A percentile compares a stretch with the other conserved stretches of the same genome.
phyloP scores from a whole-genome alignment of 2,113 vertebrate species.

The Nestor notabilis region DNA sequence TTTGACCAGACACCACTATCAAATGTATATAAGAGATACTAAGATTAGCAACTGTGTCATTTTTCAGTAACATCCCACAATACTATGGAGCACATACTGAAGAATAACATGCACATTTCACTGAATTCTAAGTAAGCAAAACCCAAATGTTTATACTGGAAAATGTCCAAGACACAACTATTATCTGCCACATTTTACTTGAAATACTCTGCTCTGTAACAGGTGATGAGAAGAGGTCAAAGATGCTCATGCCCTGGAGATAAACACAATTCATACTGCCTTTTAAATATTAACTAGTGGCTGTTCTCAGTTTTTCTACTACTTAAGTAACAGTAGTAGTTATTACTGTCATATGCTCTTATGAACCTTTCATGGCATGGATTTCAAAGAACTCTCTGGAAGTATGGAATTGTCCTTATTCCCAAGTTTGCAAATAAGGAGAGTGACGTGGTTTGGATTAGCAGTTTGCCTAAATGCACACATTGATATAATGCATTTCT shows the following conservation, averaged over 20 bases:
- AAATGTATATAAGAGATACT: neutral
- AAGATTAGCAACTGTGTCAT: neutral
- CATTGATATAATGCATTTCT: neutral
- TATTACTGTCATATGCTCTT: neutral
- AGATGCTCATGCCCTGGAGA: neutral
- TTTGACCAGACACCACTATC: neutral
- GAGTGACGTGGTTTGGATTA: neutral
- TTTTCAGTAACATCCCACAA: neutral
- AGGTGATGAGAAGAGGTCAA: conserved; percentile 16
- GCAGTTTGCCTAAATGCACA: conserved; percentile 7
- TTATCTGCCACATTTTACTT: conserved; percentile 7
- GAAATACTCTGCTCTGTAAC: neutral
- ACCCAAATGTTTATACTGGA: neutral
- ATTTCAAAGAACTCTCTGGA: neutral
- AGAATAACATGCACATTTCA: neutral
- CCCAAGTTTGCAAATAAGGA: neutral
- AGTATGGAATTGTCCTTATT: neutral
- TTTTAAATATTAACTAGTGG: conserved; percentile 38
- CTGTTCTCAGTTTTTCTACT: neutral
- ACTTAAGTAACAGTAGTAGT: neutral
- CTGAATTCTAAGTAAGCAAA: neutral
- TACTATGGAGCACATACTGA: neutral
- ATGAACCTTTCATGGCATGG: neutral
- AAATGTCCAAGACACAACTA: neutral
- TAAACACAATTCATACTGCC: neutral